A percentile compares a stretch with the other conserved stretches of the same genome.
Evolutionary conservation across 1,140 invertebrate species (phyloP).

Genomic region (Maniola jurtina): DNA sequence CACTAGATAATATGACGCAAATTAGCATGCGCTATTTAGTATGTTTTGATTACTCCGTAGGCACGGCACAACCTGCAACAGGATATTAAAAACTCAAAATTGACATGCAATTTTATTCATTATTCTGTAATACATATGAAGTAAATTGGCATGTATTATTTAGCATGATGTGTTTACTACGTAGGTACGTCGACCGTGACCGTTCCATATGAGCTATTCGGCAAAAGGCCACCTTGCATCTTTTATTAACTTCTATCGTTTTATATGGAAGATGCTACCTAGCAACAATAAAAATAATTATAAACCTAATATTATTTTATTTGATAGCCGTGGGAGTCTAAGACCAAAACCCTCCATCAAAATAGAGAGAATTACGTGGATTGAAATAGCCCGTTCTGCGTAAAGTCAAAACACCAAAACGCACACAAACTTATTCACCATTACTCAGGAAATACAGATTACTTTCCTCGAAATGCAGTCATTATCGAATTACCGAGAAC

Average conservation of each 20-base stretch:
- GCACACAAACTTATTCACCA: neutral
- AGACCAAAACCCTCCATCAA: too few relatives aligned
- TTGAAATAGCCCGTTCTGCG: neutral
- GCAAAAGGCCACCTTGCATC: constrained; percentile 28
- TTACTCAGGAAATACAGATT: neutral
- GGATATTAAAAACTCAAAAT: neutral
- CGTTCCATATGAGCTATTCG: constrained; percentile 31
- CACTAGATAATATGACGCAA: too few relatives aligned
- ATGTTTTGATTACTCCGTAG: too few relatives aligned
- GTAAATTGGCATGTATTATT: neutral
- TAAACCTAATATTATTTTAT: too few relatives aligned
- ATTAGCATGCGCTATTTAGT: too few relatives aligned
- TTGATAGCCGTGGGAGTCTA: neutral
- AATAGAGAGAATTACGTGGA: neutral
- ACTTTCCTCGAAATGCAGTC: neutral
- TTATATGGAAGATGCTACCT: neutral
- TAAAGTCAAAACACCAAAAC: too few relatives aligned
- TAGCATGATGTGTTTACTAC: neutral
- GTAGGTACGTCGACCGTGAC: constrained; percentile 28
- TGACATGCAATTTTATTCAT: neutral
- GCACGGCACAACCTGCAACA: neutral
- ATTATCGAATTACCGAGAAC: neutral
- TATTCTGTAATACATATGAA: neutral
- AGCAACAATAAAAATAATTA: too few relatives aligned
- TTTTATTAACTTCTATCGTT: constrained; percentile 19